These are phyloP conservation scores for Eudemis profundana DNA, from an alignment of 2,888 invertebrate species.

Conservation along the genomic window DNA sequence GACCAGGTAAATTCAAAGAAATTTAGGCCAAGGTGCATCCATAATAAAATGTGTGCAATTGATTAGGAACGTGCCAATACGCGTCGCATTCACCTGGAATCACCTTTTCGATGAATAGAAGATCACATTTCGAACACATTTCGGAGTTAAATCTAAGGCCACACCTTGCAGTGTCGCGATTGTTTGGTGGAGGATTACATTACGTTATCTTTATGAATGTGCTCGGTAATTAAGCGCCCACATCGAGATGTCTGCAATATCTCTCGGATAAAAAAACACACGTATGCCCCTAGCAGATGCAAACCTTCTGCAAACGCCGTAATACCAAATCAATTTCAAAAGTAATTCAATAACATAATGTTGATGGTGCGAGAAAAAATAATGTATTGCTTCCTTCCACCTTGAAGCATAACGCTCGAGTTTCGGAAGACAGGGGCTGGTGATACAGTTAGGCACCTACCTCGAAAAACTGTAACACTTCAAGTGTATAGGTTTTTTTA, in stretches of 20 bases:
- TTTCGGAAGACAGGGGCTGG: slow-evolving; percentile 65
- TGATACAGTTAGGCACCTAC: slow-evolving; percentile 74
- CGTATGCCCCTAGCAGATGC: slow-evolving; percentile 75
- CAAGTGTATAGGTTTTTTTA: slow-evolving; percentile 58
- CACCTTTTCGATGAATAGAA: slow-evolving; percentile 64
- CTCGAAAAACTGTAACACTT: slow-evolving; percentile 81
- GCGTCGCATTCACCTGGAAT: slow-evolving; percentile 65
- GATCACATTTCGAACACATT: slow-evolving; percentile 67
- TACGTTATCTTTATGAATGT: slow-evolving; percentile 82
- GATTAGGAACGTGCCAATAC: slow-evolving; percentile 77
- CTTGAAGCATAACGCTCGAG: slow-evolving; percentile 66
- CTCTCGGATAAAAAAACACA: slow-evolving; percentile 65
- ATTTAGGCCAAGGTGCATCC: slow-evolving; percentile 58
- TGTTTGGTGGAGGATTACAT: slow-evolving; percentile 81
- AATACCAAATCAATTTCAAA: slow-evolving; percentile 76
- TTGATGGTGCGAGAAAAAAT: slow-evolving; percentile 74
- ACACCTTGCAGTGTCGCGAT: slow-evolving; percentile 76
- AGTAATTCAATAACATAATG: slow-evolving; percentile 85
- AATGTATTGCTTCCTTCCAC: slow-evolving; percentile 85
- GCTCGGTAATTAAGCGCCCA: slow-evolving; percentile 82
- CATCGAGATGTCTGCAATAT: slow-evolving; percentile 72
- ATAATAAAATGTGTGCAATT: slow-evolving; percentile 53
- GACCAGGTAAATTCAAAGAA: slow-evolving; percentile 10
- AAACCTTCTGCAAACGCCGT: slow-evolving; percentile 74
- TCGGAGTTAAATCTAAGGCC: slow-evolving; percentile 60